phyloP scores from a whole-genome alignment of 2,113 vertebrate species.

The Prolemur simus region DNA sequence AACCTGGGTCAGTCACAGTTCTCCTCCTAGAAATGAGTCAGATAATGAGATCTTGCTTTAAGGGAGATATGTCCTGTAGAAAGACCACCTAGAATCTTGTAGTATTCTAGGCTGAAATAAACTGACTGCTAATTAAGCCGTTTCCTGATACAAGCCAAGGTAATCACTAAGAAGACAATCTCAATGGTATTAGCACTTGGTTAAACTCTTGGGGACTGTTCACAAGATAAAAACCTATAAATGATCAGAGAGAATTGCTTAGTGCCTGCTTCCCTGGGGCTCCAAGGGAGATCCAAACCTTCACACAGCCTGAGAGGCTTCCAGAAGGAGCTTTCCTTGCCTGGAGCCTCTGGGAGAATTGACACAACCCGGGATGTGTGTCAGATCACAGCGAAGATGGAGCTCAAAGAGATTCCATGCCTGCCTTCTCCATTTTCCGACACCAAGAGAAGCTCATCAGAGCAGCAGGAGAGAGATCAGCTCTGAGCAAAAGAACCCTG shows the following conservation, averaged over 20 bases:
- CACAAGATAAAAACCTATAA: not conserved
- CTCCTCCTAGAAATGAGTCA: not conserved
- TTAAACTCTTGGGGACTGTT: not conserved
- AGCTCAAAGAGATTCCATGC: not conserved
- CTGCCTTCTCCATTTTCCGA: not conserved
- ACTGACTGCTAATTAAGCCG: not conserved
- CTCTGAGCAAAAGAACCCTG: rapidly evolving
- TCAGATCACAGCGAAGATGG: not conserved
- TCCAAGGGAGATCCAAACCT: not conserved
- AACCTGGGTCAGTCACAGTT: not conserved
- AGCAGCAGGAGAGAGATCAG: not conserved
- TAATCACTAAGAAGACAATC: not conserved
- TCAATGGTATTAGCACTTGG: not conserved
- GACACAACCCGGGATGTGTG: not conserved
- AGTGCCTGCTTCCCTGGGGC: not conserved
- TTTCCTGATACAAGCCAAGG: not conserved
- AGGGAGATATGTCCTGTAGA: no score
- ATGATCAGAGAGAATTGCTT: not conserved
- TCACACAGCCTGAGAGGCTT: not conserved
- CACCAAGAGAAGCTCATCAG: no score
- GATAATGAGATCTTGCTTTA: not conserved
- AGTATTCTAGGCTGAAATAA: not conserved
- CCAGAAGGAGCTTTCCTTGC: not conserved
- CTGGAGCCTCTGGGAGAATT: not conserved
- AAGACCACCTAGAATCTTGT: not conserved